Conservation (phyloP, 2,113 vertebrate species). For the Corydoras maculifer region DNA sequence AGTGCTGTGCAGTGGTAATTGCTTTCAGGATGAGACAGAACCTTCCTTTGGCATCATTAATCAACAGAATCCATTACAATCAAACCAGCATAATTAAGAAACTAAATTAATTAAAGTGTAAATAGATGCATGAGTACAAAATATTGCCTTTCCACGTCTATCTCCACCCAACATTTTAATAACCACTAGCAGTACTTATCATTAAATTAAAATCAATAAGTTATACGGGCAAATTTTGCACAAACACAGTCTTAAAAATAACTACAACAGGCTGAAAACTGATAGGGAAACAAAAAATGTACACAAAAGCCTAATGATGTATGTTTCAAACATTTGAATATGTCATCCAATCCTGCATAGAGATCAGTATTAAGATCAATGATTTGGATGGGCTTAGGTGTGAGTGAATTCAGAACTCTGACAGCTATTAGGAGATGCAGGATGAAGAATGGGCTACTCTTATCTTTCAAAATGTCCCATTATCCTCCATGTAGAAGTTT, state of each 20-base stretch:
- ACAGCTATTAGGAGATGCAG: not conserved
- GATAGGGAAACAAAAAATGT: not conserved
- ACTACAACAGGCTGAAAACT: no score
- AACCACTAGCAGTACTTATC: conserved; percentile 5
- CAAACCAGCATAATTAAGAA: conserved; percentile 40
- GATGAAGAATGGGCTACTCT: conserved; percentile 11
- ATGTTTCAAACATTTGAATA: no score
- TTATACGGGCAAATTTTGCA: conserved; percentile 26
- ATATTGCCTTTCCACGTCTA: conserved; percentile 30
- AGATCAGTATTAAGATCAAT: no score
- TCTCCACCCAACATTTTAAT: conserved; percentile 22
- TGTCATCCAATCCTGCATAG: no score
- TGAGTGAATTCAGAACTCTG: conserved; percentile 13
- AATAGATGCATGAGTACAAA: conserved; percentile 33
- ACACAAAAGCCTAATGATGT: no score
- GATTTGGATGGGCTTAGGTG: not conserved
- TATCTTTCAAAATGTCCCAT: conserved; percentile 21
- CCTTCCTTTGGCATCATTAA: conserved; percentile 44
- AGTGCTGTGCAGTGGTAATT: conserved; percentile 37
- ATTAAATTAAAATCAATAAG: conserved; percentile 30
- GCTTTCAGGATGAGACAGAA: conserved; percentile 40
- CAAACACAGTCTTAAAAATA: conserved; percentile 18
- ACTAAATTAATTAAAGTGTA: conserved; percentile 42
- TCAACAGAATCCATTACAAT: conserved; percentile 46
- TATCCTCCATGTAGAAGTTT: conserved; percentile 20